phyloP scores from a whole-genome alignment of 2,888 invertebrate species.

The Himalopsyche kuldschensis region DNA sequence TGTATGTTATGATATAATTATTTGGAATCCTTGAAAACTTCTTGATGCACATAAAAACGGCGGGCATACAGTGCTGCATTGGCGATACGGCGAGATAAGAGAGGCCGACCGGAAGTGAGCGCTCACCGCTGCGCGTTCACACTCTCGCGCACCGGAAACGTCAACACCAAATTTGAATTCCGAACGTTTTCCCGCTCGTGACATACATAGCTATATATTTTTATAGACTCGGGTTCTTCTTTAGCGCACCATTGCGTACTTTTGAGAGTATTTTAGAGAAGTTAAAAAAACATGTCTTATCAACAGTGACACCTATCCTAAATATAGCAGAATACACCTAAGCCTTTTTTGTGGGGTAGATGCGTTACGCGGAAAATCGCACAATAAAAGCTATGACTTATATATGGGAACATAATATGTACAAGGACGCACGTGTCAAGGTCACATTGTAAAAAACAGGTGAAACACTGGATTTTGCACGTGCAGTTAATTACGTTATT shows the following conservation, averaged over 20 bases:
- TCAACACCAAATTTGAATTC: slow-evolving; percentile 24
- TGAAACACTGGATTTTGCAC: no score
- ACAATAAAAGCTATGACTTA: no score
- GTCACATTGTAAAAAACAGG: no score
- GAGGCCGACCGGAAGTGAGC: slow-evolving; percentile 10
- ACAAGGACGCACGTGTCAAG: no score
- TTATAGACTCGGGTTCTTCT: not conserved
- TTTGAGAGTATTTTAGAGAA: no score
- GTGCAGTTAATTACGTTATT: no score
- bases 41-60: not conserved
- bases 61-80: not conserved
- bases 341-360: no score
- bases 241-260: not conserved
- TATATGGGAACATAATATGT: no score
- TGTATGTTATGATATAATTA: not conserved
- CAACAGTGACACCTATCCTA: no score
- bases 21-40: slow-evolving; percentile 1
- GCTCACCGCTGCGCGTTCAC: slow-evolving; percentile 10
- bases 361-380: no score
- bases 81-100: slow-evolving; percentile 9
- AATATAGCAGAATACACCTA: no score
- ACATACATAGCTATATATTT: slow-evolving; percentile 12
- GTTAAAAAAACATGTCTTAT: no score
- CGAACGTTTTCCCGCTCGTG: slow-evolving; percentile 11
- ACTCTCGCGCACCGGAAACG: slow-evolving; percentile 4